Evolutionary conservation across 2,888 invertebrate species (phyloP), one percentile per base, ranked within the genome.

Genomic region (Rambutsinella grinnellia): DNA sequence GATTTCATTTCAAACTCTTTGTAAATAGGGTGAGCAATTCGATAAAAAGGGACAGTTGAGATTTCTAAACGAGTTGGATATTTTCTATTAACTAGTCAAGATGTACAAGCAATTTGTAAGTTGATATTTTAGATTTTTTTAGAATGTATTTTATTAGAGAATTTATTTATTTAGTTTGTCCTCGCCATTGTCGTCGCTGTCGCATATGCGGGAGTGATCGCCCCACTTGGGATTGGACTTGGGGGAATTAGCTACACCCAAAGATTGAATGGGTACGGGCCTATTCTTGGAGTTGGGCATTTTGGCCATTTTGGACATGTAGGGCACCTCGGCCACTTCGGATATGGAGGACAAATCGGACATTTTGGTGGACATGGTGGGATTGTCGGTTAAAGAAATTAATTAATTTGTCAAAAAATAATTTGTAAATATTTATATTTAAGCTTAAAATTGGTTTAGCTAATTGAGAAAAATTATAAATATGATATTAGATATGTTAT

Each of bases 171-270:
- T 23, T n/a, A 71, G 72, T 36, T 72, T 58, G 65, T 60, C 60
- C 65, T 72, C 24, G 57, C 60, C 51, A 19, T 17, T 65, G 10
- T 72, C 58, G 2, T 65, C 21, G 58, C 72, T 10, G 72, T 72
- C 15, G 72, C 72, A 8, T 58, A 24, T n/a, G 72, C 72, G n/a
- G 72, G 72, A 1, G 8, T 72, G 3, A 58, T 72, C n/a, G 58
- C 17, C 6, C 71, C 71, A 28, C 15, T 61, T 10, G 21, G 28
- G 6, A 3, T 19, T 53, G 70, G 70, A n/a, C 46, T 71, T 10
- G 65, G 72, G 1, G 72, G 72, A 1, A 21, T 72, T 8, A 72
- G 72, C 65, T 72, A 72, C 65, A 72, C 72, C n/a, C 72, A 72
- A 65, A 49, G 72, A 44, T 15, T 72, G 1, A 63, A 72, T 21